Percentiles rank a stretch among this genome's conserved stretches.
phyloP scores from a whole-genome alignment of 2,113 vertebrate genomes.

The Lepidothrix coronata region DNA sequence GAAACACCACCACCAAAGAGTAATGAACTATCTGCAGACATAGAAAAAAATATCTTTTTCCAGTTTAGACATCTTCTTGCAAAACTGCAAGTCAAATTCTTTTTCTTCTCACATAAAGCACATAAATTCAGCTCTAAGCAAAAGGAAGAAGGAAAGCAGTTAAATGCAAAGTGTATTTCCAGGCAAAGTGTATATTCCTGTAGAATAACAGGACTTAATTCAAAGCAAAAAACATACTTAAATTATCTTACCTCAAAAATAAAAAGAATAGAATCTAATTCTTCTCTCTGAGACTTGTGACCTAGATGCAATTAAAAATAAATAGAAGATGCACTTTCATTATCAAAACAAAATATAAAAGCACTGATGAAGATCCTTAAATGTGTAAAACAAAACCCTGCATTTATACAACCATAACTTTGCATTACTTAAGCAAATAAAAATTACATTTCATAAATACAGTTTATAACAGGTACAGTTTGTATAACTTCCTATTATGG shows the following conservation, averaged over 20 bases:
- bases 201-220: not conserved
- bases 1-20: not conserved
- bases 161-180: not conserved
- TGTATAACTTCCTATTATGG: not conserved
- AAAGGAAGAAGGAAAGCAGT: not conserved
- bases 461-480: not conserved
- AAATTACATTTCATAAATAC: not conserved
- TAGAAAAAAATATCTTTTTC: not conserved
- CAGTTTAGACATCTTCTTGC: not conserved
- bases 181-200: not conserved
- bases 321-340: not conserved
- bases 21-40: not conserved
- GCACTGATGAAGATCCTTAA: not conserved
- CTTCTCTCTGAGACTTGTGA: slow-evolving; percentile 98
- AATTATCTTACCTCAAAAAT: slow-evolving; percentile 94
- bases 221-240: not conserved
- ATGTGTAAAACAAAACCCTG: not conserved
- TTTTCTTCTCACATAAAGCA: not conserved
- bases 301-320: slow-evolving; percentile 76
- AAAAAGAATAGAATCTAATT: slow-evolving; percentile 98
- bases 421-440: not conserved
- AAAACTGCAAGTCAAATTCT: not conserved
- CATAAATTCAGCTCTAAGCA: not conserved
- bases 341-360: not conserved
- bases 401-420: not conserved